Percentiles rank a stretch among this genome's conserved stretches.
Conservation (phyloP, 2,888 invertebrate species). For the Heliconius cydno region DNA sequence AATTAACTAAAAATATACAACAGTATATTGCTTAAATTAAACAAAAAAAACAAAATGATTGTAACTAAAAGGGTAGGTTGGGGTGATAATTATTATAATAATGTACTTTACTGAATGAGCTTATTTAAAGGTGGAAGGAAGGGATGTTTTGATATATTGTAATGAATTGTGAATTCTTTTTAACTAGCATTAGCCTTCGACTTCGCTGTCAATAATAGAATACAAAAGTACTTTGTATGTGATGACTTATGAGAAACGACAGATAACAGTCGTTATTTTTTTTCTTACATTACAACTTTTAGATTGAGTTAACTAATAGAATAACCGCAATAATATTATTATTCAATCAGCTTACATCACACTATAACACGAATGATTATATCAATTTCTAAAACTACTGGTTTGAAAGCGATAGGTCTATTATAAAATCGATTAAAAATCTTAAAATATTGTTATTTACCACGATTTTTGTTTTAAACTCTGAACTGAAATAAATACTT, state of each 20-base stretch:
- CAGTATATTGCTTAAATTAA: background rate
- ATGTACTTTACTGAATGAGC: constrained; percentile 17
- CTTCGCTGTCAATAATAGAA: constrained; percentile 10
- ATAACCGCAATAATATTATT: constrained; percentile 1
- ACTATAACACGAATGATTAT: background rate
- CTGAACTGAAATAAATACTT: background rate
- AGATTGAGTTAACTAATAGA: background rate
- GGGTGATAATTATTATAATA: constrained; percentile 14
- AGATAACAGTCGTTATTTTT: background rate
- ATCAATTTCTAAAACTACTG: constrained; percentile 7
- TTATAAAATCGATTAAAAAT: background rate
- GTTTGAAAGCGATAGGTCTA: background rate
- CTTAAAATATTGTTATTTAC: background rate
- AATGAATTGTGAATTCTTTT: background rate
- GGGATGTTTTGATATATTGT: background rate
- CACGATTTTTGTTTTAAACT: background rate
- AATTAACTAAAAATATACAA: background rate
- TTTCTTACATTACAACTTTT: background rate
- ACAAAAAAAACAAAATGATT: background rate
- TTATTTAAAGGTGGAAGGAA: constrained; percentile 8
- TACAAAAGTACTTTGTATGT: background rate
- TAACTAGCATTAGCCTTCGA: background rate
- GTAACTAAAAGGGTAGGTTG: constrained; percentile 17
- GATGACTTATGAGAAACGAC: background rate
- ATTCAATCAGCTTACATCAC: constrained; percentile 17